These are phyloP conservation scores for Eurystomus glaucurus DNA, from an alignment of 2,797 vertebrate genomes.

Conservation along the genomic window DNA sequence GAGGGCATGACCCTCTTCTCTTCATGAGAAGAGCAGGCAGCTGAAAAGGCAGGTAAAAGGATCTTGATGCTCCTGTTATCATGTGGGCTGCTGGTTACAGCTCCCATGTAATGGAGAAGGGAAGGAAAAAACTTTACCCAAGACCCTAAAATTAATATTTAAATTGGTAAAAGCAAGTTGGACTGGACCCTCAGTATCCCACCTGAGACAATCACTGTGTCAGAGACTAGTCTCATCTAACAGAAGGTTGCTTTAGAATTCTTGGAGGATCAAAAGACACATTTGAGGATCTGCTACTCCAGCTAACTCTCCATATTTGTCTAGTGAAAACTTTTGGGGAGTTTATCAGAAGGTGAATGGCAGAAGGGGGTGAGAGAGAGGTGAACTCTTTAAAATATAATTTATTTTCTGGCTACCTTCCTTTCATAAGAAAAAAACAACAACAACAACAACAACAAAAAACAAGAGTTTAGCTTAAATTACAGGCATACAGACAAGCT, in stretches of 20 bases:
- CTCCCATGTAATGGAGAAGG: not conserved
- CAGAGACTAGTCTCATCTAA: not conserved
- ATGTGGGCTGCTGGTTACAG: not conserved
- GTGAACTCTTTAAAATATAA: constrained; percentile 32
- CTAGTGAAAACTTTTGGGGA: not conserved
- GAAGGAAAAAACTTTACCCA: not conserved
- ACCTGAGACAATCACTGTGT: not conserved
- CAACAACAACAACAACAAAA: not conserved
- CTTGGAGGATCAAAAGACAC: not conserved
- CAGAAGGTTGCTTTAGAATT: not conserved
- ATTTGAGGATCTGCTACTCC: not conserved
- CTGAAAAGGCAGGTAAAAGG: not conserved
- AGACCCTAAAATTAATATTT: not conserved
- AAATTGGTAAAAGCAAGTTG: not conserved
- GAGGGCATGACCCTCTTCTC: not conserved
- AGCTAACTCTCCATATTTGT: not conserved
- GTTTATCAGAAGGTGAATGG: constrained; percentile 15
- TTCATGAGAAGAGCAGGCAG: not conserved
- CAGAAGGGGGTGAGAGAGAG: constrained; percentile 8
- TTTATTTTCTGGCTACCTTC: constrained; percentile 46
- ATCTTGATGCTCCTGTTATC: not conserved
- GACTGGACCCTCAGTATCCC: not conserved
- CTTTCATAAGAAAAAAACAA: constrained; percentile 10
- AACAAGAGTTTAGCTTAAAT: not conserved
- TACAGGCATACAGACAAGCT: constrained; percentile 28